Base-by-base conservation (phyloP, 1,140 invertebrate genomes). In the Bombyx mori region DNA sequence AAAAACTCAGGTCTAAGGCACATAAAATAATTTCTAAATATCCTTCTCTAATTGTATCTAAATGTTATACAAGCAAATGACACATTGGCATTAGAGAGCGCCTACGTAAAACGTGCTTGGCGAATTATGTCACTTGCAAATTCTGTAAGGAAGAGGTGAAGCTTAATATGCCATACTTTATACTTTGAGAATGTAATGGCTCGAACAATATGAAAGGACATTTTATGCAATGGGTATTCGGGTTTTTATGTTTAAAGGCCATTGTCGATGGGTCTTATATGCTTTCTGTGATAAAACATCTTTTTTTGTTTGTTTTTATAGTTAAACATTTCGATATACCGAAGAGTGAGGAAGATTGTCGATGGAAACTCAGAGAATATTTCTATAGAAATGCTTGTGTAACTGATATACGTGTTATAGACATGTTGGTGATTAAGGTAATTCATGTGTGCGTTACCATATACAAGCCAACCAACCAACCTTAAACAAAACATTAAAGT, bases 381-480 rank as follows among this genome's bases (percentile, higher is more conserved):
- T 98, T 98, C 79, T 77, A 89, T 42, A 94, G 93, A 69, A 90
- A 98, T 79, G 89, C 90, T 67, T 72, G 93, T 77, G 87, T 98
- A 0, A 92, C 90, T 48, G 97, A 99, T 85, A 88, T 98, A 45
- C 90, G 97, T 68, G 90, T 95, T 7, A 96, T 98, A 68, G 97
- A 99, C 80, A 90, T 96, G 87, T 89, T 98, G 44, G 92, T 98
- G 26, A 92, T 98, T 47, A 98, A 97, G 92, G 97, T 97, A 91
- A 69, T 18, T 7, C 50, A 10, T 44, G 26, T 51, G 26, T 3
- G 26, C 26, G 26, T 35, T 18, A 18, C 12, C 12, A 18, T 18
- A 18, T 18, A 18, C 12, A 18, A 18, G 1, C 1, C 12, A 18
- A 18, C 12, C 12, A 18, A 18, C 12, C 12, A 18, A 35, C 26